A percentile compares a stretch with the other conserved stretches of the same genome.
These are phyloP conservation scores for Pygmarrhopalites habei DNA, from an alignment of 1,140 invertebrate species.

Conservation along the genomic window DNA sequence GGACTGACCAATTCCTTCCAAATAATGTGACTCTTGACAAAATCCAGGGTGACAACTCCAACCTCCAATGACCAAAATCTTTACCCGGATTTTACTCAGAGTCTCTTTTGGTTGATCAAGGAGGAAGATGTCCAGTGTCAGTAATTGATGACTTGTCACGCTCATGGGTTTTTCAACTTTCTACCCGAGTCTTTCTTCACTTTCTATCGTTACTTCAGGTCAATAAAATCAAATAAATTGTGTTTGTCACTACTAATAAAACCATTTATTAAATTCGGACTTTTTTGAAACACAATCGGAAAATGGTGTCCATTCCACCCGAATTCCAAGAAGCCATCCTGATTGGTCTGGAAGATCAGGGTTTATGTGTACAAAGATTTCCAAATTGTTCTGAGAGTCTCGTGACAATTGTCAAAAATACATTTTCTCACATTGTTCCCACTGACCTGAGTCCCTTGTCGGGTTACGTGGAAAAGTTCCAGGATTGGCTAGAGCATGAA, in stretches of 20 bases:
- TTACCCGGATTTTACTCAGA: conserved; percentile 21
- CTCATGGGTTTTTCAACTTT: conserved; percentile 33
- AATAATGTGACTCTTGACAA: background rate
- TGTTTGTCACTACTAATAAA: no score
- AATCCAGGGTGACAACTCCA: background rate
- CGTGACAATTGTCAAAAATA: background rate
- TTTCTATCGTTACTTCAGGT: conserved; percentile 29
- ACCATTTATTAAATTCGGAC: no score
- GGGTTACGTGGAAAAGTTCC: background rate
- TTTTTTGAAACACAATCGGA: background rate
- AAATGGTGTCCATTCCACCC: conserved; percentile 1
- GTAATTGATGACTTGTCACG: conserved; percentile 33
- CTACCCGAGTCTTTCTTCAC: conserved; percentile 13
- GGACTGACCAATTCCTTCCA: background rate
- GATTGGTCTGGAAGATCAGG: background rate
- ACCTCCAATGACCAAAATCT: background rate
- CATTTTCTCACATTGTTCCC: background rate
- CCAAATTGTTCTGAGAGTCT: background rate
- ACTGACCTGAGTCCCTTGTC: background rate
- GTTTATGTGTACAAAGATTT: background rate
- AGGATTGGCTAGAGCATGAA: background rate
- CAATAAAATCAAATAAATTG: no score
- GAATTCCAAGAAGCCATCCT: conserved; percentile 3
- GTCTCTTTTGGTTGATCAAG: conserved; percentile 28
- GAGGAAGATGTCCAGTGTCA: conserved; percentile 28